Evolutionary conservation across 2,888 invertebrate species (phyloP).

Genomic region (Rotaria sp.): DNA sequence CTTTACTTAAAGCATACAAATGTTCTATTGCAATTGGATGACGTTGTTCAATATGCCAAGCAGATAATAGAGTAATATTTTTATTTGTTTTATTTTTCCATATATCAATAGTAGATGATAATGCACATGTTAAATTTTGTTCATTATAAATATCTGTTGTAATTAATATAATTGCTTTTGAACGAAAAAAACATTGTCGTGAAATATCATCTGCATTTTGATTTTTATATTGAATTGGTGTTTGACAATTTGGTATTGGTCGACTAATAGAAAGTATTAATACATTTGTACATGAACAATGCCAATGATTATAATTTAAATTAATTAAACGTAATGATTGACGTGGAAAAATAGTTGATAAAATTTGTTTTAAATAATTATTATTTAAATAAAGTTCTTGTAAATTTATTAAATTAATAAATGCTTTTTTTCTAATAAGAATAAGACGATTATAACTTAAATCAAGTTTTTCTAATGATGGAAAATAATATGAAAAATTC

Average conservation of each 20-base stretch:
- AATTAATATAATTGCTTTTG: background rate
- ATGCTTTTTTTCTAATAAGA: background rate
- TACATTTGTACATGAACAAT: background rate
- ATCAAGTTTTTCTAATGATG: slow-evolving; percentile 6
- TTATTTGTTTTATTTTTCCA: background rate
- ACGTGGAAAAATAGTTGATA: background rate
- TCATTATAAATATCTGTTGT: background rate
- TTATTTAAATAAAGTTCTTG: slow-evolving; percentile 20
- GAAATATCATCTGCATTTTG: background rate
- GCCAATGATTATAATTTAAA: background rate
- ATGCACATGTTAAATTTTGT: background rate
- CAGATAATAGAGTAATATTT: background rate
- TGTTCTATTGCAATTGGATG: background rate
- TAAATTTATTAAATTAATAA: background rate
- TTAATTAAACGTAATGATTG: background rate
- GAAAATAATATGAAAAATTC: slow-evolving; percentile 20
- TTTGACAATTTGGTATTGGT: background rate
- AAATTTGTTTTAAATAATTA: slow-evolving; percentile 8
- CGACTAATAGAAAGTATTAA: background rate
- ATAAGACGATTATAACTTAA: background rate
- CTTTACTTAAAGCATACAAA: background rate
- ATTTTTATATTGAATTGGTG: background rate
- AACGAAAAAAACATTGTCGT: background rate
- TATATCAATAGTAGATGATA: background rate
- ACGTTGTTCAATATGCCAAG: background rate